Conservation (phyloP, 2,888 invertebrate species). For the Pristionchus japonicus region DNA sequence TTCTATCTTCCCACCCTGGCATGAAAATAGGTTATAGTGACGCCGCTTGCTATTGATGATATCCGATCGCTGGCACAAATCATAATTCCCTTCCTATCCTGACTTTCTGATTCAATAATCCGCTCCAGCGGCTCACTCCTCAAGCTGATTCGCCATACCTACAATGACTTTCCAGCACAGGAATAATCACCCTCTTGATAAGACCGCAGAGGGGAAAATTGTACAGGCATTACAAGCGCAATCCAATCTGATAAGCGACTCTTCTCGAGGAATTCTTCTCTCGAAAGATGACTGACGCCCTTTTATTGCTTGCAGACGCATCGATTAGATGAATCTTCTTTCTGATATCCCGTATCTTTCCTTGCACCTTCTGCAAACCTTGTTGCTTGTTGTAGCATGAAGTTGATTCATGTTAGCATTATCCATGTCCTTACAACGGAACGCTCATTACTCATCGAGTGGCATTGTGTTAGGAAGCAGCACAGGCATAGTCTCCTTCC, state of each 20-base stretch:
- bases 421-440: no score
- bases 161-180: background rate
- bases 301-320: background rate
- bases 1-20: no score
- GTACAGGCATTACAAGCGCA: background rate
- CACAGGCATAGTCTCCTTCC: no score
- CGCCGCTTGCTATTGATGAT: background rate
- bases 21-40: background rate
- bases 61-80: background rate
- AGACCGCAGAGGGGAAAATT: background rate
- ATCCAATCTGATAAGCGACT: background rate
- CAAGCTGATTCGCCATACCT: background rate
- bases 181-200: background rate
- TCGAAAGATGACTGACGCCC: background rate
- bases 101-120: constrained; percentile 16
- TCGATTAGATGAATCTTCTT: background rate
- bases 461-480: no score
- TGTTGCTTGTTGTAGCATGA: no score
- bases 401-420: no score
- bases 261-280: background rate
- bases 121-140: background rate
- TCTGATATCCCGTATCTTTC: no score
- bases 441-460: no score
- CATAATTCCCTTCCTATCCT: background rate
- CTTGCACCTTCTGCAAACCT: no score